Evolutionary conservation across 2,888 invertebrate genomes (phyloP).

Genomic region (Ischnura elegans): DNA sequence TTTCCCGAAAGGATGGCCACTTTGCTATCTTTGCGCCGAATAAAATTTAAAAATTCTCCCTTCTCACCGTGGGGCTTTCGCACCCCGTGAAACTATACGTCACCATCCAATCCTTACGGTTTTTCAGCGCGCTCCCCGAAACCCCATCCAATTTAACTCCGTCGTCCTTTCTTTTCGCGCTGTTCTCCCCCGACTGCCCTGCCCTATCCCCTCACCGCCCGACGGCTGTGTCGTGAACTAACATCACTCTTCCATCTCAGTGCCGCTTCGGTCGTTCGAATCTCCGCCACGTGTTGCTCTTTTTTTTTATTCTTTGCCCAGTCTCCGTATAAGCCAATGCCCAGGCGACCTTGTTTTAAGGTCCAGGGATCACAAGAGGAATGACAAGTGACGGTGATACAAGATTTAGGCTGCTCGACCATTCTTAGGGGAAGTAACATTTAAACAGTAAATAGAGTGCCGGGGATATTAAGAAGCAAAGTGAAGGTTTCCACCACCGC

Average conservation of each 20-base stretch:
- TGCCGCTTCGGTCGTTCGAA: neutral
- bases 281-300: conserved; percentile 7
- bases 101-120: neutral
- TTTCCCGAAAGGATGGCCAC: no score
- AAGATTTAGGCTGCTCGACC: neutral
- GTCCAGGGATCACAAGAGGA: neutral
- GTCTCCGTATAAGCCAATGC: neutral
- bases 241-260: conserved; percentile 45
- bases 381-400: no score
- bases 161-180: neutral
- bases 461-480: no score
- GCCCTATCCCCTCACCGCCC: neutral
- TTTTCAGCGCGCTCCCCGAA: neutral
- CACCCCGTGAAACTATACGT: neutral
- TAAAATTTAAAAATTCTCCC: neutral
- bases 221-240: neutral
- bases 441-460: no score
- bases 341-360: neutral
- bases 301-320: neutral
- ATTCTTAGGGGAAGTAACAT: no score
- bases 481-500: no score
- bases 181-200: neutral
- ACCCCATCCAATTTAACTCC: conserved; percentile 24
- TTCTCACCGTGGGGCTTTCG: neutral
- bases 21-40: no score